phyloP scores from a whole-genome alignment of 2,797 vertebrate species.

The Cebuella pygmaea region DNA sequence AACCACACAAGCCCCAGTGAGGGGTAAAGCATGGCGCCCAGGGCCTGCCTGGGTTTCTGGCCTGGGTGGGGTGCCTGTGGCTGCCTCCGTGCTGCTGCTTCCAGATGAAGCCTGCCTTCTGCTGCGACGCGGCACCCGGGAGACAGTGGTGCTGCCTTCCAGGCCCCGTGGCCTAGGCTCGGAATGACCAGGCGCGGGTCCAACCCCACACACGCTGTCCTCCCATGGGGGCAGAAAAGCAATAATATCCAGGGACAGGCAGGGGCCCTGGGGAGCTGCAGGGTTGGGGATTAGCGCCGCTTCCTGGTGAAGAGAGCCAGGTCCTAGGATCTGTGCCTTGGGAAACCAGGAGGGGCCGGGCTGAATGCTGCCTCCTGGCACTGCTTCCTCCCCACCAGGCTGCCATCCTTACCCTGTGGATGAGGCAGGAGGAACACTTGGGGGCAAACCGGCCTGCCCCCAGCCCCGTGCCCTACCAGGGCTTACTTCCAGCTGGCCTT shows the following conservation, averaged over 20 bases:
- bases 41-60: not conserved
- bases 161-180: not conserved
- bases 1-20: not conserved
- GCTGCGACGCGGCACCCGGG: fast-evolving
- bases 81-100: not conserved
- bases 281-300: not conserved
- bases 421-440: slow-evolving; percentile 17
- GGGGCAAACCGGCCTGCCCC: not conserved
- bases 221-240: slow-evolving; percentile 30
- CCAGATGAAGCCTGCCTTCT: not conserved
- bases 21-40: not conserved
- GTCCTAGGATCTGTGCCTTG: not conserved
- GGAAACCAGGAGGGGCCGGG: not conserved
- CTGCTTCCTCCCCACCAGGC: not conserved
- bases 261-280: not conserved
- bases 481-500: slow-evolving; percentile 57
- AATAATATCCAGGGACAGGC: slow-evolving; percentile 46
- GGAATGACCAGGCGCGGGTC: not conserved
- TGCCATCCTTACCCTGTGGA: slow-evolving; percentile 42
- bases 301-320: not conserved
- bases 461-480: slow-evolving; percentile 68
- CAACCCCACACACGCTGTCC: not conserved
- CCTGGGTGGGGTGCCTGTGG: fast-evolving
- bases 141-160: not conserved
- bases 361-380: not conserved